phyloP scores from a whole-genome alignment of 2,888 invertebrate genomes.

The Cosmia pyralina region DNA sequence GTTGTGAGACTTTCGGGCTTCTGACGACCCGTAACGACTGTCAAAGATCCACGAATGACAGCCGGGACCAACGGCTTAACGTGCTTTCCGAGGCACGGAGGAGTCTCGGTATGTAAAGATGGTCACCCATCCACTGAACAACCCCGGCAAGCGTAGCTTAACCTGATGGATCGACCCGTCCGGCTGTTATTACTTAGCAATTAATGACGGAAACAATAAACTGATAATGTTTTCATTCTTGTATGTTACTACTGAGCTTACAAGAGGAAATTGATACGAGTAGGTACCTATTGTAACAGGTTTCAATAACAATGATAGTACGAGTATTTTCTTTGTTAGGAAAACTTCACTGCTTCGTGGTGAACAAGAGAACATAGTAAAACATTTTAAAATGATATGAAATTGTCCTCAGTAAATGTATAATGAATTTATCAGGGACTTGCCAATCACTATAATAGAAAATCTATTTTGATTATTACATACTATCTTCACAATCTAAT shows the following conservation, averaged over 20 bases:
- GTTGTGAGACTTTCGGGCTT: too few species aligned
- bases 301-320: constrained; percentile 1
- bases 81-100: too few species aligned
- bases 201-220: not conserved
- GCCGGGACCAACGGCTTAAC: too few species aligned
- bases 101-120: too few species aligned
- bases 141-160: too few species aligned
- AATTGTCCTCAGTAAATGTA: not conserved
- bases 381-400: not conserved
- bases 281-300: not conserved
- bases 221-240: not conserved
- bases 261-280: not conserved
- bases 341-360: not conserved
- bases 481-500: not conserved
- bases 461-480: not conserved
- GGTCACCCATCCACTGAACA: too few species aligned
- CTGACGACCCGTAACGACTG: too few species aligned
- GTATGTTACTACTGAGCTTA: not conserved
- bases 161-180: too few species aligned
- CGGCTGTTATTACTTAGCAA: too few species aligned
- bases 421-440: not conserved
- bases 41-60: too few species aligned
- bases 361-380: not conserved
- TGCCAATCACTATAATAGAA: not conserved
- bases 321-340: not conserved